Evolutionary conservation across 2,113 vertebrate genomes (phyloP), one percentile per base, ranked within the genome.

Genomic region (Hippoglossus stenolepis): DNA sequence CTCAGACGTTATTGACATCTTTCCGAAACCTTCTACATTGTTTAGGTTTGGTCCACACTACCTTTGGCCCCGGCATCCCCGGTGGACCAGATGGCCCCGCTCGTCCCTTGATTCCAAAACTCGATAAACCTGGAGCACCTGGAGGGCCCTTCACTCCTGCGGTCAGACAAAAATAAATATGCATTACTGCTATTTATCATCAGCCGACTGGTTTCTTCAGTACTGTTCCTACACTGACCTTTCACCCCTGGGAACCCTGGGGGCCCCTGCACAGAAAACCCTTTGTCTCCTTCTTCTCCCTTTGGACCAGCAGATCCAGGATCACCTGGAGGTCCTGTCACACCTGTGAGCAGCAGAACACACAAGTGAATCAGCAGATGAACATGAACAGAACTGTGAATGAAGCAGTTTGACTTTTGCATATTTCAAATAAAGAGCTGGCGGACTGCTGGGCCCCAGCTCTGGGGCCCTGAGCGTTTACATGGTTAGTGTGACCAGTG

Each of bases 1-100:
- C 38, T 49, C 15, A 51, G 20, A 53, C 18, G 8, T n/a, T 2
- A 53, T 31, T 7, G 31, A 31, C 31, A 1, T 31, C 31, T 6
- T n/a, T 10, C 54, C 3, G n/a, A 57, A 13, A 24, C 18, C 54
- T 23, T 3, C 2, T 21, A 21, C 6, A 53, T 56, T 11, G 2
- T 56, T n/a, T 56, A 56, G 17, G 51, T 23, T 57, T 57, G 56
- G 51, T 56, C 24, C 14, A 17, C 14, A 5, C 67, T 70, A 95
- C 94, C 94, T 94, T 94, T 6, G 59, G 24, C 0, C 94, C 94
- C 0, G 89, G 87, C 35, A 77, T 79, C 56, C 94, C 94, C 20
- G 92, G 92, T n/a, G 85, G 79, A 13, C 94, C 94, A 0, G 83
- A 86, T 1, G 92, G 91, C 20, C 94, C 94, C 0, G 84, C 87